phyloP scores from a whole-genome alignment of 2,888 invertebrate genomes.

The Clitarchus hookeri region DNA sequence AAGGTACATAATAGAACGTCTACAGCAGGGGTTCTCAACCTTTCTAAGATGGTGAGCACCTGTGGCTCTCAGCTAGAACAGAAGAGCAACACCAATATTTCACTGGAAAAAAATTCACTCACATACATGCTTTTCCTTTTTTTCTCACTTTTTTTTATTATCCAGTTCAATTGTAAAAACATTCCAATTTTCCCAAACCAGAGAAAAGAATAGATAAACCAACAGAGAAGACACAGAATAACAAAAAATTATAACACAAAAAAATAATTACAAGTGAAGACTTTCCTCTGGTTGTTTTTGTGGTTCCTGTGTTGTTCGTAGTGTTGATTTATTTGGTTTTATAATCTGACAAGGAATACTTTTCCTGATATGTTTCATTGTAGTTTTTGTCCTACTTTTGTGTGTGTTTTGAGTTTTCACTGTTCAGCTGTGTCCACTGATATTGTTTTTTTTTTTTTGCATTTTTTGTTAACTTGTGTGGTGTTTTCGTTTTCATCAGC shows the following conservation, averaged over 20 bases:
- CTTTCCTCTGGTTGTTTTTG: background rate
- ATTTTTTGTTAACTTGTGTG: no score
- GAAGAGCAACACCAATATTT: background rate
- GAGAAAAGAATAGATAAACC: no score
- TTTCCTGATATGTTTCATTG: no score
- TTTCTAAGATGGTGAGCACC: background rate
- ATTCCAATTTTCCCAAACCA: no score
- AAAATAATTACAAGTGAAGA: background rate
- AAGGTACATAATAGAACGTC: no score
- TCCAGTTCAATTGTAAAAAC: background rate
- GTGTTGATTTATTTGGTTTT: background rate
- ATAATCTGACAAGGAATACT: background rate
- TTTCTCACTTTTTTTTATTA: background rate
- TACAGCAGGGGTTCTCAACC: background rate
- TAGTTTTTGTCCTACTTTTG: no score
- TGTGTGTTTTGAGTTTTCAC: no score
- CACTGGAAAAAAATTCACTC: background rate
- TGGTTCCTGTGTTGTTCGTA: background rate
- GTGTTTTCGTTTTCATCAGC: no score
- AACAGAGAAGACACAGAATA: no score
- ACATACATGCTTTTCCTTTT: background rate
- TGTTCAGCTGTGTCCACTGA: no score
- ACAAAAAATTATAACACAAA: background rate
- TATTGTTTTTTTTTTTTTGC: no score
- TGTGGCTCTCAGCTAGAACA: background rate